Conservation (phyloP, 37 sponge, comb jelly and placozoan species). For the Axinella damicornis region DNA sequence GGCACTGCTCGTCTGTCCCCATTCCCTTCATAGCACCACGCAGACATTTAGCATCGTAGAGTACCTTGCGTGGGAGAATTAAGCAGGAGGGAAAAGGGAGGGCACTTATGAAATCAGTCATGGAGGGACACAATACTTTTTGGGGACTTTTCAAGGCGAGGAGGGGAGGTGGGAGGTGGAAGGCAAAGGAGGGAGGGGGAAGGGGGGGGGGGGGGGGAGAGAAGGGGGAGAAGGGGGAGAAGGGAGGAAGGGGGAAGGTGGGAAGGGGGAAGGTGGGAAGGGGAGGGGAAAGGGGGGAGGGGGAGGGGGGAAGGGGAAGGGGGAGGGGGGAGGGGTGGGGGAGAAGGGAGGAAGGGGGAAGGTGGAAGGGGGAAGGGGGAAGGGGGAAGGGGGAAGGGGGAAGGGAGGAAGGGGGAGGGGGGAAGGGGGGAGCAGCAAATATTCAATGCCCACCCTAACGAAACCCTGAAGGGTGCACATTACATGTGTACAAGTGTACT, state of each 20-base stretch:
- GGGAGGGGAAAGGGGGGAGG: not conserved
- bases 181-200: no score
- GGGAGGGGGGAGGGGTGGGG: not conserved
- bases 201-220: no score
- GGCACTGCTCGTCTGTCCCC: constrained; percentile 78
- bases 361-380: no score
- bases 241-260: not conserved
- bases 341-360: not conserved
- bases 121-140: not conserved
- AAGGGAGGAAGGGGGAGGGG: no score
- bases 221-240: not conserved
- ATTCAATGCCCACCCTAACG: no score
- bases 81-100: not conserved
- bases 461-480: no score
- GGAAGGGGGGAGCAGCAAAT: not conserved
- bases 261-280: not conserved
- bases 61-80: not conserved
- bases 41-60: constrained; percentile 55
- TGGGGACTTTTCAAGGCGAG: not conserved
- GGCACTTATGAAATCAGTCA: not conserved
- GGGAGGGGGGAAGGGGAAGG: not conserved
- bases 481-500: no score
- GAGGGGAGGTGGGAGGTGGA: no score
- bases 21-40: constrained; percentile 74
- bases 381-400: not conserved